Base-by-base conservation (phyloP, 64 coral and sea anemone species). In the Montipora sp. region DNA sequence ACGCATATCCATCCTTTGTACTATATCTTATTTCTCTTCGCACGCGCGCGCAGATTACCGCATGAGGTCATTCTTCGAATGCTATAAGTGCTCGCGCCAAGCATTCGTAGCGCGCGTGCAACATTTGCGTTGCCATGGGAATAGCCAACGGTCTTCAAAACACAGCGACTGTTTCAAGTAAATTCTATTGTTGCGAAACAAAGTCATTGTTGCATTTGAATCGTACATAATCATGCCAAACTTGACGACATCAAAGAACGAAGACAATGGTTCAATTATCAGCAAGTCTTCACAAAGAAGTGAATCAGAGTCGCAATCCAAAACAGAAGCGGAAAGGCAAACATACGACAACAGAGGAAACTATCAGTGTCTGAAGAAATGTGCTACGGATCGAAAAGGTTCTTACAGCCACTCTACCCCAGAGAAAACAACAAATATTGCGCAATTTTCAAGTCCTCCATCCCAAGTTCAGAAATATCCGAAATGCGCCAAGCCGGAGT, bases 171-270 rank as follows among this genome's bases (percentile, higher is more conserved):
- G 82, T 85, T 83, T 48, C 61, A 59, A 23, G 79, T 12, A 43
- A 55, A 6, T 49, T 15, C 57, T 53, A 48, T 85, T 85, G 82
- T 85, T 85, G 82, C 82, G 82, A 85, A 85, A 85, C 82, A 85
- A 85, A 85, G 61, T 5, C 63, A 49, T 85, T 60, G 79, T 81
- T 81, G 20, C 78, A 58, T 57, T 80, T 84, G 11, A 18, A 67
- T 84, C 22, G 43, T 69, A 22, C 44, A 24, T 83, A 27, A 85
- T 44, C 66, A 85, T 85, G 82, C 61, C 46, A 49, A 85, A 85
- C 82, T 85, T 85, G 82, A 85, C 82, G 82, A 85, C 82, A 85
- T 85, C 82, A 72, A 85, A 85, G 36, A 50, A 72, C 16, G 61
- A 72, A 23, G 44, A 71, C 27, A 85, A 85, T 50, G 65, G 61